These are phyloP conservation scores for Tachystola acroxantha DNA, from an alignment of 2,888 invertebrate genomes.

Conservation along the genomic window DNA sequence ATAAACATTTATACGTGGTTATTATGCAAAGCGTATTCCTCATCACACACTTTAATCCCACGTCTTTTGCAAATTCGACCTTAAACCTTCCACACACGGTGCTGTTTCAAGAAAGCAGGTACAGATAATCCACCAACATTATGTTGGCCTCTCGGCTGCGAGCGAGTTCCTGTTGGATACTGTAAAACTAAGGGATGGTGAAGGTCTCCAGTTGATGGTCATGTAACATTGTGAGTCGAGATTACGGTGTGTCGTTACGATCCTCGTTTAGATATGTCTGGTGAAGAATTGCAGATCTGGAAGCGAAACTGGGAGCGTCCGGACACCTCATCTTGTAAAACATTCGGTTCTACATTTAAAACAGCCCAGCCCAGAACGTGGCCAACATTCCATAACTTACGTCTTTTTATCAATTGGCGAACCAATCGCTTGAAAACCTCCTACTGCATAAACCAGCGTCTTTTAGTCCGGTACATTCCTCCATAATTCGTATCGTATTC, in stretches of 20 bases:
- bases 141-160: too few relatives aligned
- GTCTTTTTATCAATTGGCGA: too few relatives aligned
- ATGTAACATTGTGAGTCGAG: conserved; percentile 29
- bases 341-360: background rate
- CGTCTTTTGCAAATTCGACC: background rate
- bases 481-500: too few relatives aligned
- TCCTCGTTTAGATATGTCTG: conserved; percentile 72
- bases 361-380: background rate
- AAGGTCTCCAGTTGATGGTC: background rate
- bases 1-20: conserved; percentile 24
- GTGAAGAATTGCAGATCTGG: conserved; percentile 71
- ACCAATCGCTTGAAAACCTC: too few relatives aligned
- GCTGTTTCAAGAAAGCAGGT: background rate
- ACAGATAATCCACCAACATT: too few relatives aligned
- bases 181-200: background rate
- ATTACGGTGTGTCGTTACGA: conserved; percentile 72
- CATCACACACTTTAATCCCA: conserved; percentile 16
- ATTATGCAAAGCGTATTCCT: conserved; percentile 23
- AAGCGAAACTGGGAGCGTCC: conserved; percentile 20
- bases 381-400: too few relatives aligned
- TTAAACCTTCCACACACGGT: background rate
- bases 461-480: too few relatives aligned
- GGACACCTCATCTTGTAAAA: conserved; percentile 19
- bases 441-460: too few relatives aligned
- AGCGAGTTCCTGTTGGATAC: too few relatives aligned